A percentile compares a stretch with the other conserved stretches of the same genome.
Evolutionary conservation across 2,113 vertebrate species (phyloP).

Genomic region (Oreamnos americanus): DNA sequence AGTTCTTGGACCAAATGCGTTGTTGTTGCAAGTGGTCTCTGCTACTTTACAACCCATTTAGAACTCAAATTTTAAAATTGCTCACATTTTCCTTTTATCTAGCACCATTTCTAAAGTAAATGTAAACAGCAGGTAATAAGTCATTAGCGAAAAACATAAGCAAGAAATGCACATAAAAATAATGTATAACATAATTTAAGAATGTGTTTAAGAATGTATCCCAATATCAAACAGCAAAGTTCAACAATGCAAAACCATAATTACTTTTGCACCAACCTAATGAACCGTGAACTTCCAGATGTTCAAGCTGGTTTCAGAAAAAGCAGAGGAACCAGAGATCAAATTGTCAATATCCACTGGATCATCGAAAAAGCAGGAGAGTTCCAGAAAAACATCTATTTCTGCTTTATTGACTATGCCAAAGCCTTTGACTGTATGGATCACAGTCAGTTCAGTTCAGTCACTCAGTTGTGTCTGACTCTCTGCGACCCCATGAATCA

Average conservation of each 20-base stretch:
- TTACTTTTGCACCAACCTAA: background rate
- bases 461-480: no score
- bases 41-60: background rate
- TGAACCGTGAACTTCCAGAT: background rate
- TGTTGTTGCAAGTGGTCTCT: background rate
- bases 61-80: background rate
- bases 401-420: background rate
- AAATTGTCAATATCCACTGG: background rate
- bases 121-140: background rate
- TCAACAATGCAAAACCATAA: background rate
- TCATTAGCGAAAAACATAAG: background rate
- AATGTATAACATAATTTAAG: background rate
- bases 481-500: no score
- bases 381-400: background rate
- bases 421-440: background rate
- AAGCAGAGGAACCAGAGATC: background rate
- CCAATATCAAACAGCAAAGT: background rate
- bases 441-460: background rate
- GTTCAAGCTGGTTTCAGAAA: background rate
- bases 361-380: background rate
- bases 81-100: background rate
- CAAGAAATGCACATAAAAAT: background rate
- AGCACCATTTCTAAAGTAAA: background rate
- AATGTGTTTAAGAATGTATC: background rate
- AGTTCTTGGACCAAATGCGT: background rate